phyloP scores from a whole-genome alignment of 1,140 invertebrate species.

The Nasonia giraulti region DNA sequence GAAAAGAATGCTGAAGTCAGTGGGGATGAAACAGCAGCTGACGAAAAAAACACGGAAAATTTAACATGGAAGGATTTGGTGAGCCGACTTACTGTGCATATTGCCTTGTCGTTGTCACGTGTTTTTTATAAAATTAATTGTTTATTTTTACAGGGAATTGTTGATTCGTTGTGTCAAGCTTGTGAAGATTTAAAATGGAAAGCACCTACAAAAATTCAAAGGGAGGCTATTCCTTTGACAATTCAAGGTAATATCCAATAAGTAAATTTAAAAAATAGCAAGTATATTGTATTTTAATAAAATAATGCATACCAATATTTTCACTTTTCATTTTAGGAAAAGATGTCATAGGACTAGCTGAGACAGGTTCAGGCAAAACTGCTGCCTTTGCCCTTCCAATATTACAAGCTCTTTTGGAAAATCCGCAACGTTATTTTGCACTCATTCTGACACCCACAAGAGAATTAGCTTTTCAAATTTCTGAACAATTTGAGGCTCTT shows the following conservation, averaged over 20 bases:
- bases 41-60: slow-evolving; percentile 8
- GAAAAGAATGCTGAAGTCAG: background rate
- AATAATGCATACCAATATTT: background rate
- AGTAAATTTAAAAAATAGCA: background rate
- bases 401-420: slow-evolving; percentile 90
- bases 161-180: slow-evolving; percentile 92
- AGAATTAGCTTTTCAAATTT: slow-evolving; percentile 97
- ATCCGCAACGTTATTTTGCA: slow-evolving; percentile 95
- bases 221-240: slow-evolving; percentile 92
- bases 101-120: slow-evolving; percentile 33
- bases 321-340: slow-evolving; percentile 75
- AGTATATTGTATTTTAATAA: background rate
- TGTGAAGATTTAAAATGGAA: slow-evolving; percentile 96
- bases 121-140: slow-evolving; percentile 24
- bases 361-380: slow-evolving; percentile 99
- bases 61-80: slow-evolving; percentile 80
- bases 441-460: slow-evolving; percentile 96
- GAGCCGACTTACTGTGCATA: slow-evolving; percentile 52
- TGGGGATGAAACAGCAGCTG: background rate
- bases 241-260: slow-evolving; percentile 80
- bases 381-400: slow-evolving; percentile 98
- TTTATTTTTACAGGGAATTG: slow-evolving; percentile 83
- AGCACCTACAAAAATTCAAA: slow-evolving; percentile 94
- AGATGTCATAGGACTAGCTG: slow-evolving; percentile 97
- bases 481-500: slow-evolving; percentile 96